Evolutionary conservation across 2,888 invertebrate genomes (phyloP), one percentile per base, ranked within the genome.

Genomic region (Morinoia aosen): DNA sequence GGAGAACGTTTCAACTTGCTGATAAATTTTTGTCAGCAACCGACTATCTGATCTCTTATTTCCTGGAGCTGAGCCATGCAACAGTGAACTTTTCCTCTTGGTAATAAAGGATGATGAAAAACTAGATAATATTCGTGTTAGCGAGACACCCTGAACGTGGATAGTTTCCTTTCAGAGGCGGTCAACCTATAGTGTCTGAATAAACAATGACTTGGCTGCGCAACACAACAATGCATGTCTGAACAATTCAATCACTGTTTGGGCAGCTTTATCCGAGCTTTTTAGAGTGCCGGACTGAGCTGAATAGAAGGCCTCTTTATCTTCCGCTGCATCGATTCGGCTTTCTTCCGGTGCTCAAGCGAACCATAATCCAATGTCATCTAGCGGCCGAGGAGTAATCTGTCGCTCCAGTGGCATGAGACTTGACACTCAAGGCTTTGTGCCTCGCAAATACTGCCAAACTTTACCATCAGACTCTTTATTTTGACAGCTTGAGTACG

Each of bases 401-500:
- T 48, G 90, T 90, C 39, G 90, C 90, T 90, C 40, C 90, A 90
- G 90, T 90, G 48, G 90, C 40, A 48, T 48, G 90, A 90, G 90
- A 90, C 48, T 90, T 90, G 40, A 90, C 90, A 48, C 90, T 90
- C 90, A 33, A 76, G 76, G 76, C 76, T 16, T 76, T 76, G 76
- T 76, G 76, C 33, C 76, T 10, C 33, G 33, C 76, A 76, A 16
- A 33, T 2, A 33, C 76, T 25, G 8, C 33, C 33, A 19, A 76
- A 76, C 76, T 76, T 76, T 8, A 33, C 25, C 33, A 25, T 76
- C 19, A 33, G 33, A 33, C 2, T 19, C 19, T 33, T 76, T 10
- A 76, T 76, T 76, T 33, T 8, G 25, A 33, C 8, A 76, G 25
- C 33, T 19, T 8, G 76, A 10, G 76, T 33, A 7, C 16, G 25